phyloP scores from a whole-genome alignment of 1,140 invertebrate genomes.

The Ruditapes philippinarum region DNA sequence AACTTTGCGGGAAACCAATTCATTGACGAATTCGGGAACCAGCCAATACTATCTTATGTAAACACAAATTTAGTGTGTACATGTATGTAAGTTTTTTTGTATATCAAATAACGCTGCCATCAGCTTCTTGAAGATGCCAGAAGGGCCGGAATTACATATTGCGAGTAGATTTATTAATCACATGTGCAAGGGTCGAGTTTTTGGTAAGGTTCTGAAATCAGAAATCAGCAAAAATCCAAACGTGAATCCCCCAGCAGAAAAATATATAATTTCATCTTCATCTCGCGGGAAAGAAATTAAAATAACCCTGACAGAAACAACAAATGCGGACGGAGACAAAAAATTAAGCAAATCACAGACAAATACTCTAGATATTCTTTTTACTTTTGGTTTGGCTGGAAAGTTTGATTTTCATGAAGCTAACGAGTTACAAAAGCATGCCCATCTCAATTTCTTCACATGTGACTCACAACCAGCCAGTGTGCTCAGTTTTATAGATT shows the following conservation, averaged over 20 bases:
- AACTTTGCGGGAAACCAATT: too few relatives aligned
- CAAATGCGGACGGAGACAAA: background rate
- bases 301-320: constrained; percentile 57
- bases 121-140: constrained; percentile 79
- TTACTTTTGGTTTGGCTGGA: constrained; percentile 86
- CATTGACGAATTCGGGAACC: too few relatives aligned
- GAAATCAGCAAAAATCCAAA: constrained; percentile 77
- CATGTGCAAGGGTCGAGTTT: constrained; percentile 75
- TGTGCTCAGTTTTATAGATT: constrained; percentile 86
- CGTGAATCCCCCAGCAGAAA: constrained; percentile 70
- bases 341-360: background rate
- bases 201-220: constrained; percentile 76
- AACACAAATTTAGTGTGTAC: too few relatives aligned
- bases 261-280: constrained; percentile 73
- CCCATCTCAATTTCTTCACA: constrained; percentile 84
- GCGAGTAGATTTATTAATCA: constrained; percentile 80
- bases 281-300: constrained; percentile 82
- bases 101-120: too few relatives aligned
- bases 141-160: constrained; percentile 84
- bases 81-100: too few relatives aligned
- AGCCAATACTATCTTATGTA: too few relatives aligned
- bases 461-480: constrained; percentile 71
- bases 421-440: constrained; percentile 84
- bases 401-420: constrained; percentile 83
- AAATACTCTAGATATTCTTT: constrained; percentile 77